phyloP scores from a whole-genome alignment of 2,888 invertebrate species.

The Catocala sponsa region DNA sequence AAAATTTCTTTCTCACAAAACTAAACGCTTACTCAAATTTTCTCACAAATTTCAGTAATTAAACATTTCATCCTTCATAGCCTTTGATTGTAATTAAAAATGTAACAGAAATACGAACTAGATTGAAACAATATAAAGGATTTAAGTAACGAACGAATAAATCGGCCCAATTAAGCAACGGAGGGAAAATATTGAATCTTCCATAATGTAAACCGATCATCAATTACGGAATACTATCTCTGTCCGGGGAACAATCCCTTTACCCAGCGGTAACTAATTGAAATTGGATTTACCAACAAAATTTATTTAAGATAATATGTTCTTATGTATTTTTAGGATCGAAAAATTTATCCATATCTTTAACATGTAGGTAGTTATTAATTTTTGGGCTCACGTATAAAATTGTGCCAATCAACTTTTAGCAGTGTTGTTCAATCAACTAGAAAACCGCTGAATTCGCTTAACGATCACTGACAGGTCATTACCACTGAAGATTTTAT shows the following conservation, averaged over 20 bases:
- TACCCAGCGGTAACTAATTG: slow-evolving; percentile 11
- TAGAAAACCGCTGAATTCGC: too few relatives aligned
- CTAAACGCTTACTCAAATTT: not conserved
- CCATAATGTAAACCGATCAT: slow-evolving; percentile 36
- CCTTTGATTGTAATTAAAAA: not conserved
- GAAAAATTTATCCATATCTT: too few relatives aligned
- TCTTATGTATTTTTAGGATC: too few relatives aligned
- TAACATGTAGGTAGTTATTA: too few relatives aligned
- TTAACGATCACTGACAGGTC: too few relatives aligned
- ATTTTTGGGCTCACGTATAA: too few relatives aligned
- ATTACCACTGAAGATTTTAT: too few relatives aligned
- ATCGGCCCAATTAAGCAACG: slow-evolving; percentile 36
- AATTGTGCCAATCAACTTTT: too few relatives aligned
- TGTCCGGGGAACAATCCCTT: slow-evolving; percentile 26
- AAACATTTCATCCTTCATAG: not conserved
- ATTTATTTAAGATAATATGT: too few relatives aligned
- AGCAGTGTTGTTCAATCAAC: too few relatives aligned
- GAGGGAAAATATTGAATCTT: slow-evolving; percentile 41
- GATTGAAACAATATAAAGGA: slow-evolving; percentile 6
- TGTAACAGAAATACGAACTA: not conserved
- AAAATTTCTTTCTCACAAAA: not conserved
- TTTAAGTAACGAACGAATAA: slow-evolving; percentile 21
- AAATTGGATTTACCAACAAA: not conserved
- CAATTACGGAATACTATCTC: slow-evolving; percentile 48
- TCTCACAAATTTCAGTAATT: not conserved